Evolutionary conservation across 1,140 invertebrate genomes (phyloP), one percentile per base, ranked within the genome.

Genomic region (Macrobrachium rosenbergii): DNA sequence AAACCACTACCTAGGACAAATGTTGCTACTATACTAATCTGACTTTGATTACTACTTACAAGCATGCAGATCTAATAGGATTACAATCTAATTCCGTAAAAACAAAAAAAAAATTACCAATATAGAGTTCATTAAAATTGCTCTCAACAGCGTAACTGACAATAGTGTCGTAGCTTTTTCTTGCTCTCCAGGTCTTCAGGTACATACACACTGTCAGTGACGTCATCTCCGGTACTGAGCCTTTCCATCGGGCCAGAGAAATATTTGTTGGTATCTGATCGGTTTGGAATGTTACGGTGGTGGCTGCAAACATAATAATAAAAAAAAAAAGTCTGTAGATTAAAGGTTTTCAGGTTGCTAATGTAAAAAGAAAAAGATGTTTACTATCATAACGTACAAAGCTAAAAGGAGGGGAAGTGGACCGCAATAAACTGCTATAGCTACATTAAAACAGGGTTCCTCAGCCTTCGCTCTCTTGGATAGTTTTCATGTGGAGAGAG

Each of bases 111-210:
- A 45, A 58, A 45, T 52, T n/a, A 77, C 75, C 75, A 11, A 77
- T 77, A 21, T 52, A 77, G 0, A 77, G 0, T 19, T 77, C 75
- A 6, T 77, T 77, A 21, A 58, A 58, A 58, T 77, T 77, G 45
- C 59, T 77, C 7, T 17, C 17, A 12, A 58, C 59, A 37, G 75
- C 75, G 75, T 77, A 77, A 58, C 75, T 77, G 75, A 77, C 75
- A 0, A 77, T 8, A 21, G 75, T 45, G 12, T 77, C 75, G 37
- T 77, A 77, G 75, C 59, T 77, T 7, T 43, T 58, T 16, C 75
- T 17, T 7, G 45, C 75, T 45, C 75, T 45, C 12, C 37, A 58
- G 43, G 59, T 58, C 75, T 77, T 77, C 45, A 77, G 37, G 75
- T 52, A 77, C n/a, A 77, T 28, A 77, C 75, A 77, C 43, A 77